phyloP scores from a whole-genome alignment of 2,113 vertebrate genomes.

The Ovis canadensis region DNA sequence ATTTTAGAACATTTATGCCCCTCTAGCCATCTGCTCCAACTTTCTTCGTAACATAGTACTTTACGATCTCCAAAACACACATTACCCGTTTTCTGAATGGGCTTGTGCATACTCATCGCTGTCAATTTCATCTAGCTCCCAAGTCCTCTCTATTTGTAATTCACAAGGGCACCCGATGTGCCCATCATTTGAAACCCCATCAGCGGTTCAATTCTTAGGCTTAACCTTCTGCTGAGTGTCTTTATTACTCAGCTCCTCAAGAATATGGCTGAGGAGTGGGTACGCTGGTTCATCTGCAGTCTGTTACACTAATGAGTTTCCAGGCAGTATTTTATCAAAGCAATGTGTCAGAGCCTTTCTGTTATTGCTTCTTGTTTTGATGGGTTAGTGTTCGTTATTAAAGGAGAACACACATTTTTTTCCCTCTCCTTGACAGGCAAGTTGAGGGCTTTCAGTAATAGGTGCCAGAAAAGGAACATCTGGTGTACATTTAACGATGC shows the following conservation, averaged over 20 bases:
- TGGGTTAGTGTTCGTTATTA: slow-evolving; percentile 73
- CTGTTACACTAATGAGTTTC: slow-evolving; percentile 67
- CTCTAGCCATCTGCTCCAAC: slow-evolving; percentile 56
- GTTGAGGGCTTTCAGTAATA: slow-evolving; percentile 47
- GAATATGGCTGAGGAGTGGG: background rate
- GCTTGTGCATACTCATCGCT: background rate
- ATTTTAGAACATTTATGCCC: slow-evolving; percentile 54
- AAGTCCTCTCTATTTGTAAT: slow-evolving; percentile 6
- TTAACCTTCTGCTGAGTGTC: slow-evolving; percentile 49
- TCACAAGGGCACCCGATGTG: slow-evolving; percentile 30
- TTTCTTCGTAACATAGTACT: slow-evolving; percentile 35
- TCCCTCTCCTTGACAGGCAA: slow-evolving; percentile 55
- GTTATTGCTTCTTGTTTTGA: slow-evolving; percentile 73
- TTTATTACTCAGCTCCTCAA: slow-evolving; percentile 31
- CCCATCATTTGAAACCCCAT: slow-evolving; percentile 13
- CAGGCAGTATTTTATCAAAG: slow-evolving; percentile 76
- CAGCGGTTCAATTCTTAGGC: slow-evolving; percentile 25
- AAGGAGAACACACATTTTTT: slow-evolving; percentile 61
- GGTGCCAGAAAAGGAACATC: slow-evolving; percentile 73
- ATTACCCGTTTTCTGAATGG: slow-evolving; percentile 43
- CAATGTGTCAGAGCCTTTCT: slow-evolving; percentile 70
- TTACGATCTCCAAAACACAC: slow-evolving; percentile 46
- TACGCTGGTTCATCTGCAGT: background rate
- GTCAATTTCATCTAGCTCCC: slow-evolving; percentile 15
- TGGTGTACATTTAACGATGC: slow-evolving; percentile 73